Base-by-base conservation (phyloP, 1,140 invertebrate genomes). In the Temnothorax curvispinosus region DNA sequence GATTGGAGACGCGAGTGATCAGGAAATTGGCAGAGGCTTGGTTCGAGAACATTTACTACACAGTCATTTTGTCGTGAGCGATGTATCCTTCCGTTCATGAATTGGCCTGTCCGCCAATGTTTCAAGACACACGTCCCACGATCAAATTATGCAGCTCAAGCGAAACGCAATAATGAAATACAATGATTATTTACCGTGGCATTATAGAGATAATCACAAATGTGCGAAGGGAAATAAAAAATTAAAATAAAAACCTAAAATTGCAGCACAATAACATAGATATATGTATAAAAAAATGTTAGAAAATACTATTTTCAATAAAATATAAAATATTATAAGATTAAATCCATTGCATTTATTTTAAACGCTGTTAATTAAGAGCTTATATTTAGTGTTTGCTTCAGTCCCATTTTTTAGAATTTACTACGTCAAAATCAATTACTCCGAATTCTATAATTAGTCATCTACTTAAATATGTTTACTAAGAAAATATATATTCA, bases 1-100 rank as follows among this genome's bases (percentile, higher is more conserved):
- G 82, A 89, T 78, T 80, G 75, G 78, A 64, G 88, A 89, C 78
- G 41, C 64, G 88, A 84, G 86, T 41, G 69, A 86, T 80, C 52
- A 69, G 65, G 81, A 84, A 84, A 84, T 84, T 84, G 80, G 41
- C 69, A 56, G 41, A 75, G 80, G 69, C 80, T 74, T 50, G 80
- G 32, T 84, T 41, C 32, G 69, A 74, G 41, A 75, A 50, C 41
- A 32, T 75, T 84, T 74, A 74, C 54, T 60, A 44, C 52, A 18
- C 27, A 50, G 80, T 44, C n/a, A 84, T 84, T 84, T 27, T 84
- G 69, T 84, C 56, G 13, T 62, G 80, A 60, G 69, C 54, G 80
- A 75, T 74, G 80, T 84, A 84, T 84, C 52, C 78, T 81, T 58
- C 54, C 80, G 69, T 50, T 75, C 69, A 21, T 38, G 41, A 84